phyloP scores from a whole-genome alignment of 2,888 invertebrate genomes.

The Andrena minutula region DNA sequence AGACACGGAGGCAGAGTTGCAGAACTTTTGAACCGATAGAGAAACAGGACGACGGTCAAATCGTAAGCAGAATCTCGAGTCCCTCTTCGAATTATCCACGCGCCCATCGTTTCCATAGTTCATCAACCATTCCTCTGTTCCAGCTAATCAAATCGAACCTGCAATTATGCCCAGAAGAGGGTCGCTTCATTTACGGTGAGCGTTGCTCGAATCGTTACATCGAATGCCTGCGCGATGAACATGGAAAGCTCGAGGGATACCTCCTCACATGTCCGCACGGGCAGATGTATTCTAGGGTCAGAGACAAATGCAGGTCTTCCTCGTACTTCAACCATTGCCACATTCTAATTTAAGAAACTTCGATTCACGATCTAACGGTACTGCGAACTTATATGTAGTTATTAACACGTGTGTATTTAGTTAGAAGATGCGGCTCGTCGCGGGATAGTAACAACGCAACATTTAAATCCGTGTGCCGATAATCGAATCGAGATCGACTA shows the following conservation, averaged over 20 bases:
- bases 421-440: too few relatives aligned
- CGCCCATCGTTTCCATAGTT: too few relatives aligned
- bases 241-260: slow-evolving; percentile 87
- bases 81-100: slow-evolving; percentile 4
- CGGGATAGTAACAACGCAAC: too few relatives aligned
- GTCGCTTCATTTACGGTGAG: slow-evolving; percentile 89
- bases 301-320: slow-evolving; percentile 89
- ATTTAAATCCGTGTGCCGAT: too few relatives aligned
- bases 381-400: too few relatives aligned
- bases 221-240: slow-evolving; percentile 87
- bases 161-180: slow-evolving; percentile 88
- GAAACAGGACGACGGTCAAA: neutral
- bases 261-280: slow-evolving; percentile 90
- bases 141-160: slow-evolving; percentile 88
- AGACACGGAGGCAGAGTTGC: neutral
- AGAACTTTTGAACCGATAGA: neutral
- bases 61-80: neutral
- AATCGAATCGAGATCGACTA: too few relatives aligned
- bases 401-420: too few relatives aligned
- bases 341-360: too few relatives aligned
- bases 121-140: slow-evolving; percentile 65
- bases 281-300: slow-evolving; percentile 90
- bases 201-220: slow-evolving; percentile 90
- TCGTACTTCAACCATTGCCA: slow-evolving; percentile 87
- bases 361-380: too few relatives aligned